Percentiles rank a stretch among this genome's conserved stretches.
Evolutionary conservation across 2,797 vertebrate species (phyloP).

Genomic region (Brachyalestes nurse): DNA sequence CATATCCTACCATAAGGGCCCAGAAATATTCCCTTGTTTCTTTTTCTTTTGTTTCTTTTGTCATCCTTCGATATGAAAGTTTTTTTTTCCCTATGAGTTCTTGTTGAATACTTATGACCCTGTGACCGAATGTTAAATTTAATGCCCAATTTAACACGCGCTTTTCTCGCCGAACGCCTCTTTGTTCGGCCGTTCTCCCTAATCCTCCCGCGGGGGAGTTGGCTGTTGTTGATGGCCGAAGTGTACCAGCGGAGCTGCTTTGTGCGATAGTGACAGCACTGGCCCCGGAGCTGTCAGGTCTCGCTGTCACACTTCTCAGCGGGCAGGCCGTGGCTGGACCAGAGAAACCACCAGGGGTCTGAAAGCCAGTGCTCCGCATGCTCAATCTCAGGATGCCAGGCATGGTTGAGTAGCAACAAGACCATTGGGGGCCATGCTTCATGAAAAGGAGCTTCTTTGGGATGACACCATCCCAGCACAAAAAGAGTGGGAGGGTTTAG

Average conservation of each 20-base stretch:
- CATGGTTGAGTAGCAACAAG: constrained; percentile 78
- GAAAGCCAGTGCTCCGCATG: constrained; percentile 59
- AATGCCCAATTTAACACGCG: constrained; percentile 83
- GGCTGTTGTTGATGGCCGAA: constrained; percentile 67
- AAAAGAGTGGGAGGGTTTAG: neutral
- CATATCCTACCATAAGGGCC: constrained; percentile 43
- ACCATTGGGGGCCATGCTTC: constrained; percentile 66
- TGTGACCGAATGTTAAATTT: constrained; percentile 77
- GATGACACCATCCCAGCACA: constrained; percentile 57
- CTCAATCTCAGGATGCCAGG: constrained; percentile 76
- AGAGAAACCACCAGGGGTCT: constrained; percentile 76
- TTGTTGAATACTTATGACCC: constrained; percentile 76
- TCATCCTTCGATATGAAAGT: constrained; percentile 45
- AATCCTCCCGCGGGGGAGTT: constrained; percentile 68
- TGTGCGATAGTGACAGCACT: constrained; percentile 74
- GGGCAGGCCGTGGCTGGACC: constrained; percentile 73
- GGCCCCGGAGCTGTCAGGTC: constrained; percentile 81
- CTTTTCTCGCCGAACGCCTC: constrained; percentile 70
- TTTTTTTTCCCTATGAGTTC: constrained; percentile 65
- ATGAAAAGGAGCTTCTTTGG: constrained; percentile 67
- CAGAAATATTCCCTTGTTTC: constrained; percentile 46
- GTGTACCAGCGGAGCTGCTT: constrained; percentile 69
- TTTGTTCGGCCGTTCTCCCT: constrained; percentile 74
- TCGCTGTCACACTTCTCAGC: constrained; percentile 79
- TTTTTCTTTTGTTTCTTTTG: constrained; percentile 1